Conservation (phyloP, 1,140 invertebrate species). For the Drosophila setifemur region DNA sequence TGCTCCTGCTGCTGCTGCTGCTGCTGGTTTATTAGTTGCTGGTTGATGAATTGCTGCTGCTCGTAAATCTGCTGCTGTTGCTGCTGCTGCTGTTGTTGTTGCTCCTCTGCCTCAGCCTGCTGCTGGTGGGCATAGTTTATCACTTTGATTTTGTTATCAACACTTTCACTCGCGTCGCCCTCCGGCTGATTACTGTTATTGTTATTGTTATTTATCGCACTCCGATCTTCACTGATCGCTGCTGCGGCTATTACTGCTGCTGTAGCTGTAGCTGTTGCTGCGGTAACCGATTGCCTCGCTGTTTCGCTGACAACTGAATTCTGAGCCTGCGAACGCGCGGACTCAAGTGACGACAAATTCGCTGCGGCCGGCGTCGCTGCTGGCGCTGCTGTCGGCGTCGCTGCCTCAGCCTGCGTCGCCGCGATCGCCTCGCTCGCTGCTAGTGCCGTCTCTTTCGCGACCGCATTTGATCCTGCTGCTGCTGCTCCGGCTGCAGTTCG, state of each 20-base stretch:
- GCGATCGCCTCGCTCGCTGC: slow-evolving; percentile 30
- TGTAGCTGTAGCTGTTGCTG: slow-evolving; percentile 27
- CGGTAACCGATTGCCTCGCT: slow-evolving; percentile 73
- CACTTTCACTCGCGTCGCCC: slow-evolving; percentile 69
- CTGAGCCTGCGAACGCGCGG: slow-evolving; percentile 61
- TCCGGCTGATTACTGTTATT: slow-evolving; percentile 51
- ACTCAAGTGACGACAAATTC: slow-evolving; percentile 77
- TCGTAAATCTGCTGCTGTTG: slow-evolving; percentile 47
- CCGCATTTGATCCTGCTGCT: slow-evolving; percentile 46
- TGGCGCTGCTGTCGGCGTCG: slow-evolving; percentile 7
- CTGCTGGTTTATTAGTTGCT: slow-evolving; percentile 44
- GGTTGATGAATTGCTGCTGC: slow-evolving; percentile 52
- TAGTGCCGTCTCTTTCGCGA: slow-evolving; percentile 57
- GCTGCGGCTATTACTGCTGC: slow-evolving; percentile 25
- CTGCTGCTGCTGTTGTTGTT: slow-evolving; percentile 37
- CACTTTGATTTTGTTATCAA: slow-evolving; percentile 73
- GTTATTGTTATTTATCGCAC: slow-evolving; percentile 67
- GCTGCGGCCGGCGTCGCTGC: slow-evolving; percentile 51
- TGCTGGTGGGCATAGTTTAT: slow-evolving; percentile 71
- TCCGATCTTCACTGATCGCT: slow-evolving; percentile 24
- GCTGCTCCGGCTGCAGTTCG: slow-evolving; percentile 7
- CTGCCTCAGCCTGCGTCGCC: slow-evolving; percentile 15
- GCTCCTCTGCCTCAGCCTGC: slow-evolving; percentile 39
- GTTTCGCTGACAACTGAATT: slow-evolving; percentile 80
- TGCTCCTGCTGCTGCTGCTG: slow-evolving; percentile 31